These are phyloP conservation scores for Heliornis fulica DNA, from an alignment of 2,113 vertebrate species.

Conservation along the genomic window DNA sequence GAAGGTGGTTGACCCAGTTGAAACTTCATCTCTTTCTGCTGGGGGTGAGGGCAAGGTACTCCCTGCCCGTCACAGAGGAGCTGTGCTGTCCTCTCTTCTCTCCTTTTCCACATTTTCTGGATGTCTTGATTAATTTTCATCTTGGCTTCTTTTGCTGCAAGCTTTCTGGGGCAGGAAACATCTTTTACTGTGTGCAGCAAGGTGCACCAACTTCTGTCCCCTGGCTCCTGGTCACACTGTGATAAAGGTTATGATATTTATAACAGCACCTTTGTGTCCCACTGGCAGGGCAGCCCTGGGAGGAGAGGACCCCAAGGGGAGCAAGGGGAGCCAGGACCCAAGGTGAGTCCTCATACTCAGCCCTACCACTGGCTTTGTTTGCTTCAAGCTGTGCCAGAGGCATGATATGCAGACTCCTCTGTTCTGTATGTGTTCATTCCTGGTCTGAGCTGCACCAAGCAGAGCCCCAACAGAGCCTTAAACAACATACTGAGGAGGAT, in stretches of 20 bases:
- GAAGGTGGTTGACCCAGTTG: not conserved
- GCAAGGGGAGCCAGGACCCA: conserved; percentile 84
- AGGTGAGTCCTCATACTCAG: conserved; percentile 73
- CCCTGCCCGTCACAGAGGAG: rapidly evolving
- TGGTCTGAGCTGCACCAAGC: not conserved
- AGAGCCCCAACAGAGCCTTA: not conserved
- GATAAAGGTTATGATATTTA: not conserved
- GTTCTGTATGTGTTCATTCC: not conserved
- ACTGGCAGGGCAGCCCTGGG: conserved; percentile 85
- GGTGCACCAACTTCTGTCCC: not conserved
- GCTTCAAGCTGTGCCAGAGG: not conserved
- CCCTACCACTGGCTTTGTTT: not conserved
- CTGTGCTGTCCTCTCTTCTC: not conserved
- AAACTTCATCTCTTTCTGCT: not conserved
- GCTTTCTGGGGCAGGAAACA: not conserved
- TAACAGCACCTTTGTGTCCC: not conserved
- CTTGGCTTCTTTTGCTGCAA: rapidly evolving
- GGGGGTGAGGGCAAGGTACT: not conserved
- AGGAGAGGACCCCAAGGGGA: conserved; percentile 85
- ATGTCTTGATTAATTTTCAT: not conserved
- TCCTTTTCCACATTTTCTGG: not conserved
- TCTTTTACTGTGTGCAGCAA: not conserved
- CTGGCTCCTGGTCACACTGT: not conserved
- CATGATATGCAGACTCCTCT: not conserved
- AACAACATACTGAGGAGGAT: not conserved